Conservation (phyloP, 2,888 invertebrate genomes). For the Campoletis raptor region DNA sequence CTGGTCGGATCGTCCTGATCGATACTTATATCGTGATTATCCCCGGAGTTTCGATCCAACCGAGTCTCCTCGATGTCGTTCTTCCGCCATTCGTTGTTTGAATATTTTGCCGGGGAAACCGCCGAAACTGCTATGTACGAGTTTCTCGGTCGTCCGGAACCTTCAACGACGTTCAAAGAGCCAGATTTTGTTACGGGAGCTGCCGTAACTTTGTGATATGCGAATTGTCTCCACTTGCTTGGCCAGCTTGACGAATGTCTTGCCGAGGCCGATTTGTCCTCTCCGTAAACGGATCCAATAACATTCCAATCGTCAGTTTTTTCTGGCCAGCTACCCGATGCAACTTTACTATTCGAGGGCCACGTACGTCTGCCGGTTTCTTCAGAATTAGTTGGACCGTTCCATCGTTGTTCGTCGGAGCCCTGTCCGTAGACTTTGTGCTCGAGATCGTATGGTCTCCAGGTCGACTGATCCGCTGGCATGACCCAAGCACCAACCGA, state of each 20-base stretch:
- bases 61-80: constrained; percentile 79
- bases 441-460: constrained; percentile 76
- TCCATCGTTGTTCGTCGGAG: constrained; percentile 68
- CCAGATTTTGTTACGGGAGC: constrained; percentile 78
- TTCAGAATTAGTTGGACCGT: constrained; percentile 28
- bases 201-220: constrained; percentile 81
- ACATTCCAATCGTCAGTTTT: constrained; percentile 76
- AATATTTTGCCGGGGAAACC: constrained; percentile 78
- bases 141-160: constrained; percentile 74
- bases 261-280: constrained; percentile 53
- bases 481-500: constrained; percentile 76
- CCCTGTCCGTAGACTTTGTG: constrained; percentile 60
- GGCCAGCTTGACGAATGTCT: constrained; percentile 75
- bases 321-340: constrained; percentile 63
- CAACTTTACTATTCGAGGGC: constrained; percentile 62
- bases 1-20: constrained; percentile 75
- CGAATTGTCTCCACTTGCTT: constrained; percentile 82
- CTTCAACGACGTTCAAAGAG: constrained; percentile 71
- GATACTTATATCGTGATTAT: constrained; percentile 35
- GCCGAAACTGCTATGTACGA: constrained; percentile 82
- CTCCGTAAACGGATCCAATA: constrained; percentile 68
- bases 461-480: constrained; percentile 76
- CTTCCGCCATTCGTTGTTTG: constrained; percentile 80
- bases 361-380: constrained; percentile 68
- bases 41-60: constrained; percentile 63